Conservation (phyloP, 2,888 invertebrate species). For the Caenorhabditis sp. region DNA sequence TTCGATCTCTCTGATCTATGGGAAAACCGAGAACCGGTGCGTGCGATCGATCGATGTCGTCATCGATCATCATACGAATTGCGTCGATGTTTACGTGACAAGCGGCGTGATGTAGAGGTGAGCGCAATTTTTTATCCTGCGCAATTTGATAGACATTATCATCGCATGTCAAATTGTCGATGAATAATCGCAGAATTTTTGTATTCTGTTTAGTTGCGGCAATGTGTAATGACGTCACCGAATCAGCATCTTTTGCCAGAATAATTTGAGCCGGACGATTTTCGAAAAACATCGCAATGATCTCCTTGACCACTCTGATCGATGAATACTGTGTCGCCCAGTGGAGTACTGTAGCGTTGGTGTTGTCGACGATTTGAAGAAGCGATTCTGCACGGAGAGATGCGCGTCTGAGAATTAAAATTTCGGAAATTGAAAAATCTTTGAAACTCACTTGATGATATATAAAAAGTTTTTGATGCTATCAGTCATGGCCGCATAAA, state of each 20-base stretch:
- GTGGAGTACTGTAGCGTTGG: slow-evolving; percentile 56
- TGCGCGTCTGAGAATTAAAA: slow-evolving; percentile 33
- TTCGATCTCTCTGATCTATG: slow-evolving; percentile 61
- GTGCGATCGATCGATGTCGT: slow-evolving; percentile 7
- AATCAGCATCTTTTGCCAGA: slow-evolving; percentile 51
- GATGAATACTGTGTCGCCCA: slow-evolving; percentile 57
- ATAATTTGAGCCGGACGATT: slow-evolving; percentile 7
- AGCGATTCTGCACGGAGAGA: slow-evolving; percentile 2
- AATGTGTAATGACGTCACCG: slow-evolving; percentile 64
- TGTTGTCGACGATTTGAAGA: slow-evolving; percentile 13
- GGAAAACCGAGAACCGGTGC: slow-evolving; percentile 41
- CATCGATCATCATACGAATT: slow-evolving; percentile 25
- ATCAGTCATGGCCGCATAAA: slow-evolving; percentile 51
- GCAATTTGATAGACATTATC: slow-evolving; percentile 36
- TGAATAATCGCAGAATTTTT: slow-evolving; percentile 51
- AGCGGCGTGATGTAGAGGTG: slow-evolving; percentile 66
- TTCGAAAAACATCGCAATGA: slow-evolving; percentile 4
- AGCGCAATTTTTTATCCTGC: slow-evolving; percentile 50
- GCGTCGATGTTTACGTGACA: slow-evolving; percentile 41
- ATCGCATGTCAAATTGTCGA: slow-evolving; percentile 15
- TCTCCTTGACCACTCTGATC: slow-evolving; percentile 10
- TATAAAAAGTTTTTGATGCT: slow-evolving; percentile 43
- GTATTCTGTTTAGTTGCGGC: slow-evolving; percentile 54
- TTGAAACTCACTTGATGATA: too few relatives aligned
- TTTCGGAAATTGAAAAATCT: too few relatives aligned